Percentiles rank a stretch among this genome's conserved stretches.
Evolutionary conservation across 2,888 invertebrate genomes (phyloP).

Genomic region (Siphlonurus alternatus): DNA sequence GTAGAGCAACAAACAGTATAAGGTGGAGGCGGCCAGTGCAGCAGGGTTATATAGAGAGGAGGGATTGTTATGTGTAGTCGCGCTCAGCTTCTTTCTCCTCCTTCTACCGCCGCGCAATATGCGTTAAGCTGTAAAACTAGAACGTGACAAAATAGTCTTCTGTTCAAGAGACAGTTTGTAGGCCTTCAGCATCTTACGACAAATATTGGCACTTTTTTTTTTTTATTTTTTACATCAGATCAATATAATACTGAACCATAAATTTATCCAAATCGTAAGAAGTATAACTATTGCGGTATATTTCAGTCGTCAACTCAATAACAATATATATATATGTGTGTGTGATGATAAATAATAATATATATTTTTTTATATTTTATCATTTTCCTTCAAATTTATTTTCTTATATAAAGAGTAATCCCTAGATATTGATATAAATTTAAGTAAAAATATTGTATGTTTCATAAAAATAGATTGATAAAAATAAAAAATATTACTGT

Average conservation of each 20-base stretch:
- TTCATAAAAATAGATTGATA: too few relatives aligned
- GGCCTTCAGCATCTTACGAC: conserved; percentile 2
- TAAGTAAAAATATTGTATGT: too few relatives aligned
- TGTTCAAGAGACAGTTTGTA: conserved; percentile 3
- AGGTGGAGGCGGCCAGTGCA: too few relatives aligned
- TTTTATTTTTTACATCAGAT: not conserved
- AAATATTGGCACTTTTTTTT: not conserved
- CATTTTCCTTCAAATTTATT: too few relatives aligned
- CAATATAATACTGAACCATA: not conserved
- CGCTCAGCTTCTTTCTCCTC: too few relatives aligned
- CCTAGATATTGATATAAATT: too few relatives aligned
- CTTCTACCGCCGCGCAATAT: not conserved
- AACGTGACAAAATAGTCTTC: conserved; percentile 2
- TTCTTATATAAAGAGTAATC: too few relatives aligned
- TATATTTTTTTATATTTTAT: too few relatives aligned
- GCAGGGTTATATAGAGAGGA: not conserved
- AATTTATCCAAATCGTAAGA: not conserved
- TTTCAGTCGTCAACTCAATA: too few relatives aligned
- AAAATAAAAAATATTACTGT: too few relatives aligned
- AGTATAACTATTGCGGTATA: not conserved
- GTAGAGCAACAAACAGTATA: not conserved
- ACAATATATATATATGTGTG: too few relatives aligned
- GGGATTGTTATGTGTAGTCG: not conserved
- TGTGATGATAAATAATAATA: too few relatives aligned
- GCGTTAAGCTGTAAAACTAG: not conserved